Percentiles rank a stretch among this genome's conserved stretches.
Evolutionary conservation across 1,140 invertebrate species (phyloP).

Genomic region (Arion vulgaris): DNA sequence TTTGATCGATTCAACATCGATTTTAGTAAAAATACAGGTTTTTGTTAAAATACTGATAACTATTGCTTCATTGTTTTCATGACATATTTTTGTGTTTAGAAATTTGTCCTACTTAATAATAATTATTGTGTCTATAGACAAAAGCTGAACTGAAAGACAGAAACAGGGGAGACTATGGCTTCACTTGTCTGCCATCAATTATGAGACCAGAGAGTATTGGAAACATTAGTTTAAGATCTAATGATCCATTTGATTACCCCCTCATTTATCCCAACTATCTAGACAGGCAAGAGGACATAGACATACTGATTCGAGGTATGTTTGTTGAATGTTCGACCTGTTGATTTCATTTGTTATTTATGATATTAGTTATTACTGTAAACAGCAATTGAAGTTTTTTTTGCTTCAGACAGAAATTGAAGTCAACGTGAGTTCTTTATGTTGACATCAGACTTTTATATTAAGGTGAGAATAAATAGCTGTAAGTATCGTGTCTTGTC

Average conservation of each 20-base stretch:
- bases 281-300: constrained; percentile 48
- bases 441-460: too few relatives aligned
- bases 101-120: not conserved
- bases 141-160: not conserved
- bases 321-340: too few relatives aligned
- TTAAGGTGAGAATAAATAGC: too few relatives aligned
- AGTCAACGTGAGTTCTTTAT: too few relatives aligned
- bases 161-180: constrained; percentile 14
- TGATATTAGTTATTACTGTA: too few relatives aligned
- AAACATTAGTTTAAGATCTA: constrained; percentile 61
- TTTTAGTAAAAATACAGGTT: not conserved
- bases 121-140: not conserved
- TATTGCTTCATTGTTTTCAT: not conserved
- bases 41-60: not conserved
- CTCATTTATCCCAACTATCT: constrained; percentile 82
- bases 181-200: constrained; percentile 25
- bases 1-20: not conserved
- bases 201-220: constrained; percentile 59
- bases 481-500: too few relatives aligned
- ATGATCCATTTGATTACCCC: constrained; percentile 85
- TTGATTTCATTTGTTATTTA: too few relatives aligned
- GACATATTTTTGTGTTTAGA: not conserved
- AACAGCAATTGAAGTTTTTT: too few relatives aligned
- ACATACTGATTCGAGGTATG: constrained; percentile 54
- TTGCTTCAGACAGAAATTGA: too few relatives aligned